Conservation (phyloP, 2,888 invertebrate genomes). For the Cataglyphis livida region DNA sequence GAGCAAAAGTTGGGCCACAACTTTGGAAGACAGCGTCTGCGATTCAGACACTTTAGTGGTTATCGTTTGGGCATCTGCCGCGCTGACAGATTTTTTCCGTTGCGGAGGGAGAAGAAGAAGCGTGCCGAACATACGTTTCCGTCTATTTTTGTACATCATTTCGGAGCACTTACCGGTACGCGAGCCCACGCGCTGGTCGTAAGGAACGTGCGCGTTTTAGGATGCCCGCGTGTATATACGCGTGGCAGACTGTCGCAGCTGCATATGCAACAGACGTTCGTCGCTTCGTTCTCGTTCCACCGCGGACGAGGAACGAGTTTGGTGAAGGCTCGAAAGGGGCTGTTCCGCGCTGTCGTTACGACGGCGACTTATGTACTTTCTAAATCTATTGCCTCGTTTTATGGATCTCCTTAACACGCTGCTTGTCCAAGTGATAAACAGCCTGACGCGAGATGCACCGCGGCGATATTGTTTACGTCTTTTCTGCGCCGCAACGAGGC, state of each 20-base stretch:
- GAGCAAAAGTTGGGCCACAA: constrained; percentile 5
- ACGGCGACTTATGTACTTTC: constrained; percentile 50
- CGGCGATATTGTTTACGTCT: constrained; percentile 27
- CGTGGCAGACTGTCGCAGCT: constrained; percentile 43
- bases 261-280: constrained; percentile 44
- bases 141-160: constrained; percentile 70
- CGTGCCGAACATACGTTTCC: constrained; percentile 67
- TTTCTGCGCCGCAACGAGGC: neutral
- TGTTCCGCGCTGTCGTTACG: constrained; percentile 46
- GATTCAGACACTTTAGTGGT: constrained; percentile 53
- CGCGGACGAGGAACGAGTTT: constrained; percentile 53
- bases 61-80: constrained; percentile 76
- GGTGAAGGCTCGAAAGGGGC: constrained; percentile 44
- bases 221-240: constrained; percentile 30
- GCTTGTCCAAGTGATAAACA: constrained; percentile 49
- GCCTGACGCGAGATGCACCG: constrained; percentile 18
- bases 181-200: constrained; percentile 41
- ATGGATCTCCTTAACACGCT: constrained; percentile 47
- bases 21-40: constrained; percentile 36
- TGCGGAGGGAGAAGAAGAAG: constrained; percentile 62
- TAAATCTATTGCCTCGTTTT: constrained; percentile 54
- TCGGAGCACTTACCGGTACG: constrained; percentile 42
- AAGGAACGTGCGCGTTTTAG: constrained; percentile 53
- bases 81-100: constrained; percentile 71
- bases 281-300: constrained; percentile 40